Conservation (phyloP, 2,888 invertebrate species). For the Petrolisthes cinctipes region DNA sequence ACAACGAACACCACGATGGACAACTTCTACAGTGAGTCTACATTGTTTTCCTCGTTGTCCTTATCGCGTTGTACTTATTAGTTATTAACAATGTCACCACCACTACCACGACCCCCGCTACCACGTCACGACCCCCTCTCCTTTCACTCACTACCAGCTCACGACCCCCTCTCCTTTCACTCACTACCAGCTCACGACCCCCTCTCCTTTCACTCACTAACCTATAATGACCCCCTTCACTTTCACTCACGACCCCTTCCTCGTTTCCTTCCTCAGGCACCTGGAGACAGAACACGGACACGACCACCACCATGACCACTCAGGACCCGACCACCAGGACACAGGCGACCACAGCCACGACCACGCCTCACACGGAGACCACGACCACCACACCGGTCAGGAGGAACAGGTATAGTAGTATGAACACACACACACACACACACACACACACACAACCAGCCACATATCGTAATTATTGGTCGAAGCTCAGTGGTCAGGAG, state of each 20-base stretch:
- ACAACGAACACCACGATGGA: conserved; percentile 38
- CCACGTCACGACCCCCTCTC: neutral
- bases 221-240: neutral
- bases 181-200: neutral
- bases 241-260: neutral
- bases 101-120: no score
- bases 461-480: no score
- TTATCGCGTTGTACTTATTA: no score
- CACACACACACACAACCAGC: no score
- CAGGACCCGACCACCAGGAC: neutral
- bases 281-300: conserved; percentile 6
- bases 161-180: neutral
- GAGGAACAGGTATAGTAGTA: neutral
- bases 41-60: no score
- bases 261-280: conserved; percentile 11
- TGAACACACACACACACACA: neutral
- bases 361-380: neutral
- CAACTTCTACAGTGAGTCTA: conserved; percentile 30
- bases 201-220: neutral
- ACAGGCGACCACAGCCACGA: neutral
- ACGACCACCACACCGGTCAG: neutral
- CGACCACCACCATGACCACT: conserved; percentile 3
- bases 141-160: neutral
- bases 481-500: no score
- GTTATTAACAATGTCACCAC: no score